Conservation (phyloP, 2,888 invertebrate genomes). For the Penaeus monodon region DNA sequence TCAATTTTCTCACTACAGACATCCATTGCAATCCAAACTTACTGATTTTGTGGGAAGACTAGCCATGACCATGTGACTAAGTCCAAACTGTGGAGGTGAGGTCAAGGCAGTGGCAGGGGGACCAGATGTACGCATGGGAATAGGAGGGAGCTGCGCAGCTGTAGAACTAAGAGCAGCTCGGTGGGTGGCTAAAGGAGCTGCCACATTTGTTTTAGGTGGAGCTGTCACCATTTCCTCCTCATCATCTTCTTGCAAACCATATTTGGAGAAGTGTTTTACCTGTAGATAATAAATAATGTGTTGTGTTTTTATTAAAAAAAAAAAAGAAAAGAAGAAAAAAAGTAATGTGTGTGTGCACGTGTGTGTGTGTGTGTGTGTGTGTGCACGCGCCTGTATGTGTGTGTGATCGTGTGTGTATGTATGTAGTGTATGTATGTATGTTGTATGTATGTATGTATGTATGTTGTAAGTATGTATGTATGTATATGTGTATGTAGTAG, state of each 20-base stretch:
- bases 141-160: conserved; percentile 1
- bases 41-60: conserved; percentile 17
- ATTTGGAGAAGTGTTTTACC: conserved; percentile 95
- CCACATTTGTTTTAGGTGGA: conserved; percentile 15
- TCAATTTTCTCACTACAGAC: neutral
- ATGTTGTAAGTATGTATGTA: too few species aligned
- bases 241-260: conserved; percentile 88
- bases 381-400: too few species aligned
- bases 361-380: too few species aligned
- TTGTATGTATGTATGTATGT: too few species aligned
- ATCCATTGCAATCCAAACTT: neutral
- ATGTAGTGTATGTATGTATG: too few species aligned
- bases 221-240: conserved; percentile 75
- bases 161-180: conserved; percentile 43
- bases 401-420: too few species aligned
- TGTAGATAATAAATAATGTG: conserved; percentile 67
- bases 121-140: conserved; percentile 28
- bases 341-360: too few species aligned
- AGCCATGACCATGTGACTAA: conserved; percentile 9
- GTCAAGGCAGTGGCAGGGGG: conserved; percentile 50
- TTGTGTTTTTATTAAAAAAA: too few species aligned
- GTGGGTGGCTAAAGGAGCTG: neutral
- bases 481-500: too few species aligned
- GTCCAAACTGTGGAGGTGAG: conserved; percentile 45
- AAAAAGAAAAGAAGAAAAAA: too few species aligned